These are phyloP conservation scores for Metacarcinus magister DNA, from an alignment of 2,888 invertebrate species.

Conservation along the genomic window DNA sequence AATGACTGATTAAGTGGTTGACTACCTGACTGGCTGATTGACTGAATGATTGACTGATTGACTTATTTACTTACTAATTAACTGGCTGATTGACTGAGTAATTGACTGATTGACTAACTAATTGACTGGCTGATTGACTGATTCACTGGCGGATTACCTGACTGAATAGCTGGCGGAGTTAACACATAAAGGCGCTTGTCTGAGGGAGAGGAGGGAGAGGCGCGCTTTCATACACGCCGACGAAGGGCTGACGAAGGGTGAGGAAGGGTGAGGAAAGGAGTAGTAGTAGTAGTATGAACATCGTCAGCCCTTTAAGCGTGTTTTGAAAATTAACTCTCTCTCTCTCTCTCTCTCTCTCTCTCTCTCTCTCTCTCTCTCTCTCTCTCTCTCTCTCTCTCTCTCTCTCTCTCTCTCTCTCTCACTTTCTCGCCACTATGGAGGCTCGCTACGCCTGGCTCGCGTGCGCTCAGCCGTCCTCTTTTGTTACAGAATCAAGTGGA, in stretches of 20 bases:
- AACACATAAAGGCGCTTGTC: neutral
- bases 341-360: slow-evolving; percentile 54
- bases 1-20: neutral
- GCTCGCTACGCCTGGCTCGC: neutral
- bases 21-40: neutral
- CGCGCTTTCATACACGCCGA: no score
- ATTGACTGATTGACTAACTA: neutral
- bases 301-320: no score
- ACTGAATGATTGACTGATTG: neutral
- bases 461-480: slow-evolving; percentile 59
- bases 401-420: slow-evolving; percentile 61
- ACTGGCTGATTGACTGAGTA: neutral
- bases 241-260: no score
- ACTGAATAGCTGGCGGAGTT: neutral
- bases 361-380: slow-evolving; percentile 16
- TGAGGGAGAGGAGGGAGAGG: no score
- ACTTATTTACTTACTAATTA: neutral
- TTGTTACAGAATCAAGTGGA: slow-evolving; percentile 63
- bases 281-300: no score
- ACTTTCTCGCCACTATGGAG: neutral
- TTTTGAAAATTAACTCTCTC: neutral
- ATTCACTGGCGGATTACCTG: neutral
- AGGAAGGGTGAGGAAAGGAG: no score
- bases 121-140: neutral
- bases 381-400: slow-evolving; percentile 56